Evolutionary conservation across 2,888 invertebrate species (phyloP).

Genomic region (Clanis bilineata): DNA sequence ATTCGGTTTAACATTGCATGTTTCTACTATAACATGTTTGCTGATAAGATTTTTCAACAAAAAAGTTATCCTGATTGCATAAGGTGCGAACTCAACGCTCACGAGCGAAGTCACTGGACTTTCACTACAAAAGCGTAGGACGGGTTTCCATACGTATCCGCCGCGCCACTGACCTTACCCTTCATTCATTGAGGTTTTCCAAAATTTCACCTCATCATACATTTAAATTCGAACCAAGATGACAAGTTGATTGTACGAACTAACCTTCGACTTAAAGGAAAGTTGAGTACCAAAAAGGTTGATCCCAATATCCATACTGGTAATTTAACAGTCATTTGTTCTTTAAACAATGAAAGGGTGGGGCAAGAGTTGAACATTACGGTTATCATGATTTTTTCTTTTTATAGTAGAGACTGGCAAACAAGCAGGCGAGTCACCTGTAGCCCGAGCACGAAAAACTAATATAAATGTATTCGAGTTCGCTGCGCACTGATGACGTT

Average conservation of each 20-base stretch:
- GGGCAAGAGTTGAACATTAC: no score
- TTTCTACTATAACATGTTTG: not conserved
- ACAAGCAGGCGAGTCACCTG: no score
- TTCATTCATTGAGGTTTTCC: slow-evolving; percentile 8
- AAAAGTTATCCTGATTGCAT: not conserved
- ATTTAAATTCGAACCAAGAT: not conserved
- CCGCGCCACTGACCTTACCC: slow-evolving; percentile 3
- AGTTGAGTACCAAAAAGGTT: not conserved
- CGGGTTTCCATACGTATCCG: not conserved
- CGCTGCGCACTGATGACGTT: no score
- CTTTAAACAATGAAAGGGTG: no score
- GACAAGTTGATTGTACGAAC: not conserved
- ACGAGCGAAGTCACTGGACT: not conserved
- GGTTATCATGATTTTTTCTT: no score
- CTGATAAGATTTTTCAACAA: not conserved
- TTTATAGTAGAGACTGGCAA: no score
- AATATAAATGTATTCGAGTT: no score
- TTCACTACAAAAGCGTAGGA: slow-evolving; percentile 10
- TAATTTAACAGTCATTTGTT: no score
- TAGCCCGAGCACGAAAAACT: no score
- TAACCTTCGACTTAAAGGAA: not conserved
- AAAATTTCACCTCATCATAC: not conserved
- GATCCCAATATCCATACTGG: no score
- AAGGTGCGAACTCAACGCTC: not conserved
- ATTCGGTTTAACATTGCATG: no score